Evolutionary conservation across 2,888 invertebrate genomes (phyloP).

Genomic region (Cephus pulcher): DNA sequence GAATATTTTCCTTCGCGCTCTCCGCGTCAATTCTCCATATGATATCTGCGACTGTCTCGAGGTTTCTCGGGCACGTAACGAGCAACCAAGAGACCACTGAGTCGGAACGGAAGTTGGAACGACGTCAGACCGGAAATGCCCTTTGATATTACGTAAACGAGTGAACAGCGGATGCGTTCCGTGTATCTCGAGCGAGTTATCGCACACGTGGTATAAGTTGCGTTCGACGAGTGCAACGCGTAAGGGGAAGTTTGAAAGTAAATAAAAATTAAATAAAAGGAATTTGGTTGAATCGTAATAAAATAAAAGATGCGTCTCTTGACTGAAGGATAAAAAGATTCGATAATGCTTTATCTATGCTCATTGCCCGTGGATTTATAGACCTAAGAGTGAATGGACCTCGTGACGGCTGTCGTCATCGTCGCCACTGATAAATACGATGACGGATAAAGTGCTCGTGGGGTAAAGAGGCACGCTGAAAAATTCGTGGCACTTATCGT

Average conservation of each 20-base stretch:
- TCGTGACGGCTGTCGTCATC: background rate
- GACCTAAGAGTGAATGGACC: background rate
- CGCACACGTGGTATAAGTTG: background rate
- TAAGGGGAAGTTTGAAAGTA: background rate
- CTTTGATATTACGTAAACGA: conserved; percentile 35
- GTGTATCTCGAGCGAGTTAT: background rate
- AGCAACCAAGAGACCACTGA: background rate
- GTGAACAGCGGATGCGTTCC: conserved; percentile 11
- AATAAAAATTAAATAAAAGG: background rate
- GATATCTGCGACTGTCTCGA: background rate
- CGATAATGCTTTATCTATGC: background rate
- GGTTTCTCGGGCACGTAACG: background rate
- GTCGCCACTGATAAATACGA: background rate
- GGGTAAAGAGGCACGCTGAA: background rate
- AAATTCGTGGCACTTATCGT: background rate
- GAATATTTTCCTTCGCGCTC: background rate
- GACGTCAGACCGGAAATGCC: conserved; percentile 36
- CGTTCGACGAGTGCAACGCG: background rate
- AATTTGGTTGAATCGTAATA: background rate
- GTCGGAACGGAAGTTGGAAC: conserved; percentile 31
- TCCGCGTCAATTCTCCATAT: background rate
- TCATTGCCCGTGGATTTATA: background rate
- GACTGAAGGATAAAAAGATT: background rate
- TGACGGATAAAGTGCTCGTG: background rate
- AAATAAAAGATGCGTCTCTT: background rate